phyloP scores from a whole-genome alignment of 1,140 invertebrate genomes.

The Ceratina australensis region DNA sequence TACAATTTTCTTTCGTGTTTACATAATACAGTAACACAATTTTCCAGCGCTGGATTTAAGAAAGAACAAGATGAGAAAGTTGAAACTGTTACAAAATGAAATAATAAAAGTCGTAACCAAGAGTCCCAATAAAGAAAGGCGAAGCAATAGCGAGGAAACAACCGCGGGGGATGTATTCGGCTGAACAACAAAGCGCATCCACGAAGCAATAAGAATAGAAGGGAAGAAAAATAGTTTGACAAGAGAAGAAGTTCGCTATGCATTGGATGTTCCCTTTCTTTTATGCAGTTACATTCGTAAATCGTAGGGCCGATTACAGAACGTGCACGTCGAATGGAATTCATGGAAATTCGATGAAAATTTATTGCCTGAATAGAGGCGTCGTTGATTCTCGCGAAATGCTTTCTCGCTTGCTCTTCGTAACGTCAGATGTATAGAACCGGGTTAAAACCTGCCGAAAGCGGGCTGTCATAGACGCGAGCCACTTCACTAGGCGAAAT shows the following conservation, averaged over 20 bases:
- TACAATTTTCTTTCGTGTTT: not conserved
- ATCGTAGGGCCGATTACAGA: no score
- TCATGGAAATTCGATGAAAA: no score
- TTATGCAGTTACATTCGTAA: not conserved
- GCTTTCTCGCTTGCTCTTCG: slow-evolving; percentile 13
- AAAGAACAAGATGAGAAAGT: no score
- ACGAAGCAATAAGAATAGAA: not conserved
- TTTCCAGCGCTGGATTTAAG: not conserved
- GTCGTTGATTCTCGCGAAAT: no score
- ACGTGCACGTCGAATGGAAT: no score
- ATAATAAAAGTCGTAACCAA: no score
- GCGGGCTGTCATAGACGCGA: slow-evolving; percentile 19
- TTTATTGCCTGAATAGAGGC: no score
- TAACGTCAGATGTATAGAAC: slow-evolving; percentile 60
- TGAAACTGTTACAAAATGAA: no score
- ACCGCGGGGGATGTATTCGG: not conserved
- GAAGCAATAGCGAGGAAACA: not conserved
- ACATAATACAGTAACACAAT: not conserved
- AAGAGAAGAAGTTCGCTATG: slow-evolving; percentile 31
- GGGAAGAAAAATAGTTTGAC: slow-evolving; percentile 6
- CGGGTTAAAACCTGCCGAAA: slow-evolving; percentile 55
- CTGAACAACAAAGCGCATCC: not conserved
- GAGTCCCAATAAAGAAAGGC: not conserved
- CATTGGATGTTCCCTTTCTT: not conserved
- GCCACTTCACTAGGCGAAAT: slow-evolving; percentile 59